Evolutionary conservation across 2,797 vertebrate species (phyloP).

Genomic region (Rachycentron canadum): DNA sequence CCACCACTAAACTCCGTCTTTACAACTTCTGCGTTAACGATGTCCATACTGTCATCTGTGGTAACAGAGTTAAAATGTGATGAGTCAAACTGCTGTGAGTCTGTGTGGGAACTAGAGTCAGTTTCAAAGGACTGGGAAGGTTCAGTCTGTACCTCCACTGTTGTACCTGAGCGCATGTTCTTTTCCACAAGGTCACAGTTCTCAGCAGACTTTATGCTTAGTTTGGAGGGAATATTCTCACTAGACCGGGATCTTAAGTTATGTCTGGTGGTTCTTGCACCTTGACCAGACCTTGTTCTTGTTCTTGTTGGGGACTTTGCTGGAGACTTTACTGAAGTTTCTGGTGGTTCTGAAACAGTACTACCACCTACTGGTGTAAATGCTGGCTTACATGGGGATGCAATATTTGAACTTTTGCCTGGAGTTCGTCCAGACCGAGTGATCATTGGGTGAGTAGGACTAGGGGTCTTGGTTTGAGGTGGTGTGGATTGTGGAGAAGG

Average conservation of each 20-base stretch:
- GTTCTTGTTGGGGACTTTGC: conserved; percentile 11
- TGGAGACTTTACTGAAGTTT: conserved; percentile 39
- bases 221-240: conserved; percentile 28
- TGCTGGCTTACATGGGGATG: conserved; percentile 22
- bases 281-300: conserved; percentile 17
- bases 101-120: conserved; percentile 63
- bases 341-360: conserved; percentile 9
- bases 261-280: conserved; percentile 6
- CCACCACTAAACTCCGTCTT: conserved; percentile 73
- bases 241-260: conserved; percentile 43
- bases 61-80: conserved; percentile 72
- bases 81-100: conserved; percentile 73
- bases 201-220: conserved; percentile 15
- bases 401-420: conserved; percentile 41
- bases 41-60: conserved; percentile 79
- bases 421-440: conserved; percentile 78
- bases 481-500: conserved; percentile 8
- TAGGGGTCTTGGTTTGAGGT: conserved; percentile 54
- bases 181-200: conserved; percentile 18
- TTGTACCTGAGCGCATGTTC: neutral
- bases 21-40: conserved; percentile 73
- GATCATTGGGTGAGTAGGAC: conserved; percentile 62
- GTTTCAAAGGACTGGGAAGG: conserved; percentile 38
- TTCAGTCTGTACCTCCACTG: conserved; percentile 22
- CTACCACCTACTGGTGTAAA: neutral